These are phyloP conservation scores for Bombus pyrosoma DNA, from an alignment of 1,140 invertebrate species.

Conservation along the genomic window DNA sequence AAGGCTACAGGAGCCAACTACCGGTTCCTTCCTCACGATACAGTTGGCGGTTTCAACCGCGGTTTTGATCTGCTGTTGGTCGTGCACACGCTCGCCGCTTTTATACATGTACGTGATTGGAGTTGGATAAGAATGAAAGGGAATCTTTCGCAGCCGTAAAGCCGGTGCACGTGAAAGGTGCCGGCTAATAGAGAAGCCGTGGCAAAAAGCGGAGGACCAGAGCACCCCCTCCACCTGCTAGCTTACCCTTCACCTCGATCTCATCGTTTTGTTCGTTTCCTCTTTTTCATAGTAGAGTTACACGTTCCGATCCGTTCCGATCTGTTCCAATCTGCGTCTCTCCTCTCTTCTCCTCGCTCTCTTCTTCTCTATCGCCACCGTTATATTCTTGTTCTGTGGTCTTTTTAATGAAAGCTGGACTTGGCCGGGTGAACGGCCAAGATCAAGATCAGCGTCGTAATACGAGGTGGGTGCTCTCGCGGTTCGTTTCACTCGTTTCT, in stretches of 20 bases:
- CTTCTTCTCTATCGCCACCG: background rate
- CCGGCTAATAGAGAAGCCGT: slow-evolving; percentile 43
- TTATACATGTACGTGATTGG: slow-evolving; percentile 64
- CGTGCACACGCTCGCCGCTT: slow-evolving; percentile 57
- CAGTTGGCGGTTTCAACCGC: slow-evolving; percentile 42
- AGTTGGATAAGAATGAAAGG: slow-evolving; percentile 70
- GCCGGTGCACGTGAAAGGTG: slow-evolving; percentile 60
- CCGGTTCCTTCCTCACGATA: slow-evolving; percentile 29
- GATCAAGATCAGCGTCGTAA: slow-evolving; percentile 63
- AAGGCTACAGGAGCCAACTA: background rate
- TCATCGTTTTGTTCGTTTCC: slow-evolving; percentile 52
- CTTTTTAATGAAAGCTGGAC: slow-evolving; percentile 56
- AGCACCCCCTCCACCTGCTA: slow-evolving; percentile 8
- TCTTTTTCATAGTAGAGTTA: slow-evolving; percentile 19
- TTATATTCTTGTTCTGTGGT: background rate
- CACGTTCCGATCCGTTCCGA: background rate
- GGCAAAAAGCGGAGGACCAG: slow-evolving; percentile 51
- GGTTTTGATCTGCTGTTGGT: slow-evolving; percentile 59
- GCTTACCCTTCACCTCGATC: slow-evolving; percentile 47
- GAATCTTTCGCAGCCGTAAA: slow-evolving; percentile 52
- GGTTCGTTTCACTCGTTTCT: slow-evolving; percentile 57
- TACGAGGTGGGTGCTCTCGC: slow-evolving; percentile 31
- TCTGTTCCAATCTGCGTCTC: background rate
- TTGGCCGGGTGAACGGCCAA: slow-evolving; percentile 61
- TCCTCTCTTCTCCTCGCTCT: no score